A percentile compares a stretch with the other conserved stretches of the same genome.
Conservation (phyloP, 2,797 vertebrate genomes). For the Florisuga fusca region DNA sequence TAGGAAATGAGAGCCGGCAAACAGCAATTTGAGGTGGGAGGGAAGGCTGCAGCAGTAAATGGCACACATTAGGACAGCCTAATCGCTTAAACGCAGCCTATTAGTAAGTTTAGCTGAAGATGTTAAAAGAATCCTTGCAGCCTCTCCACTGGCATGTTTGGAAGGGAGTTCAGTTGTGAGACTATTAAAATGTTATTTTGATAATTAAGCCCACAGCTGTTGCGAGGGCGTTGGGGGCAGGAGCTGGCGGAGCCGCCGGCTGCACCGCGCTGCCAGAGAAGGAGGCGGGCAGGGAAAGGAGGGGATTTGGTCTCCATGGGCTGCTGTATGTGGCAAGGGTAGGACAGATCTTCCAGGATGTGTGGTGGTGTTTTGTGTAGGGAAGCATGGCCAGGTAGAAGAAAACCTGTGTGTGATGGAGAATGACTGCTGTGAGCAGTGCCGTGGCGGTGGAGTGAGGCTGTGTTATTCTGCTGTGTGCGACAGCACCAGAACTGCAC, state of each 20-base stretch:
- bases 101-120: conserved; percentile 81
- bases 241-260: conserved; percentile 61
- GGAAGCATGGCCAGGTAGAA: not conserved
- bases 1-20: conserved; percentile 33
- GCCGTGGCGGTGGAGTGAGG: fast-evolving
- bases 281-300: not conserved
- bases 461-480: fast-evolving
- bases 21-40: conserved; percentile 55
- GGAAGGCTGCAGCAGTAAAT: conserved; percentile 58
- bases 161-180: conserved; percentile 83
- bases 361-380: not conserved
- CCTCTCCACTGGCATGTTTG: conserved; percentile 79
- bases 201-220: conserved; percentile 88
- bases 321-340: not conserved
- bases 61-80: conserved; percentile 71
- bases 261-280: not conserved
- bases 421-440: fast-evolving
- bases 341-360: fast-evolving
- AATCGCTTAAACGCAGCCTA: conserved; percentile 75
- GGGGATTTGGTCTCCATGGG: fast-evolving
- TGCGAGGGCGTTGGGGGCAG: conserved; percentile 79
- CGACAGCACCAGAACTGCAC: fast-evolving
- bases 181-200: conserved; percentile 89
- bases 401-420: not conserved
- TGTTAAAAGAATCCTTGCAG: conserved; percentile 76